Evolutionary conservation across 2,113 vertebrate species (phyloP).

Genomic region (Lasiurus borealis): DNA sequence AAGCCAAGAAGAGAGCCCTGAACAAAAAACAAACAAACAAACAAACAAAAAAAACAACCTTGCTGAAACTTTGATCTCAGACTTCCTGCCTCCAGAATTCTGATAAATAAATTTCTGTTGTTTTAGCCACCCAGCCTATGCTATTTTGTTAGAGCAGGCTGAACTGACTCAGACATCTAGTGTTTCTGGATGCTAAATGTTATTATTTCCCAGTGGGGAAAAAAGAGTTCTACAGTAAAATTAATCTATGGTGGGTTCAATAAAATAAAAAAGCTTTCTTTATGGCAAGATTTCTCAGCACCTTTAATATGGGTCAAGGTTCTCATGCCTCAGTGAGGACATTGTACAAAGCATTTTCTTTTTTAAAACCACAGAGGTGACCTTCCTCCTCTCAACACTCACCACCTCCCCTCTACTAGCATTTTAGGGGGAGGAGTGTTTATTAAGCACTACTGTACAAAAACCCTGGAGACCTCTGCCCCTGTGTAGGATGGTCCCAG

Average conservation of each 20-base stretch:
- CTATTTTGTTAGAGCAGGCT: neutral
- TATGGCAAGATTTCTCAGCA: neutral
- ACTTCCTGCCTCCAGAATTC: neutral
- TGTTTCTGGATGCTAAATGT: neutral
- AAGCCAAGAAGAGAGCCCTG: neutral
- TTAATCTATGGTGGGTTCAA: neutral
- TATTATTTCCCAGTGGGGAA: neutral
- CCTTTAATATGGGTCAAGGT: neutral
- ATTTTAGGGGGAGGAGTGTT: neutral
- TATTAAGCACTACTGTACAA: neutral
- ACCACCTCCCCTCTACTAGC: neutral
- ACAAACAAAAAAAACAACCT: neutral
- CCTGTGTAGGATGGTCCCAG: neutral
- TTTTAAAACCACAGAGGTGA: conserved; percentile 5
- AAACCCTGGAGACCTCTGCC: neutral
- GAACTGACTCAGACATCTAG: neutral
- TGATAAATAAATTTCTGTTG: neutral
- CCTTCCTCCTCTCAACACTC: neutral
- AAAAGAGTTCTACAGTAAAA: neutral
- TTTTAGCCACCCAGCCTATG: neutral
- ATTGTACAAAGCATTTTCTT: neutral
- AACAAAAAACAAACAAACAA: neutral
- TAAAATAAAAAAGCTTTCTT: conserved; percentile 22
- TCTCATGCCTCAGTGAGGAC: neutral
- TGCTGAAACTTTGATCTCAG: neutral